Conservation (phyloP, 2,888 invertebrate genomes). For the Drosophila prolongata region DNA sequence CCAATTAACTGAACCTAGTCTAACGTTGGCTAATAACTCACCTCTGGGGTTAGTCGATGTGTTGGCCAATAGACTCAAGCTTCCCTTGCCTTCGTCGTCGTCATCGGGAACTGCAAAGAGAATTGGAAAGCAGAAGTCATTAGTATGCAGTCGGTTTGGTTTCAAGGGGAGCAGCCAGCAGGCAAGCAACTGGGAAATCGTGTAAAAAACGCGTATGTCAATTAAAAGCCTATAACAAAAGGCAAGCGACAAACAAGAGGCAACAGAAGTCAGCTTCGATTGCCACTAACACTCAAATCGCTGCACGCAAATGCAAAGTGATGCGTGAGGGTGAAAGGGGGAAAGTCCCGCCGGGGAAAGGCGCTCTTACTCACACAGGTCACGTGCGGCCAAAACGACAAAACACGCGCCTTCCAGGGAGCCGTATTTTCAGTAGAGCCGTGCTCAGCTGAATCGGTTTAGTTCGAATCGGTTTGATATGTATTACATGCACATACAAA, state of each 20-base stretch:
- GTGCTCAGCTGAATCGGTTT: slow-evolving; percentile 18
- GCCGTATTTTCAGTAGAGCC: slow-evolving; percentile 49
- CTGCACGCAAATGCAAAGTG: slow-evolving; percentile 77
- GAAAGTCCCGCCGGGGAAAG: slow-evolving; percentile 4
- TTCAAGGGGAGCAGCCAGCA: slow-evolving; percentile 36
- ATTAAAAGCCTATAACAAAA: slow-evolving; percentile 74
- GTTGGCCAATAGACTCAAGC: slow-evolving; percentile 65
- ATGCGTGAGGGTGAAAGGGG: slow-evolving; percentile 20
- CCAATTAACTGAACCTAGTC: slow-evolving; percentile 67
- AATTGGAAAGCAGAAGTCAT: slow-evolving; percentile 33
- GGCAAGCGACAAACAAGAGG: slow-evolving; percentile 27
- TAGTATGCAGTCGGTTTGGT: slow-evolving; percentile 65
- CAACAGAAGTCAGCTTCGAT: slow-evolving; percentile 49
- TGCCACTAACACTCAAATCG: slow-evolving; percentile 56
- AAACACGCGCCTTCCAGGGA: slow-evolving; percentile 61
- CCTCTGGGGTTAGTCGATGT: slow-evolving; percentile 36
- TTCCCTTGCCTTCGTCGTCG: slow-evolving; percentile 44
- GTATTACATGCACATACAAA: slow-evolving; percentile 10
- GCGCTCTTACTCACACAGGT: slow-evolving; percentile 66
- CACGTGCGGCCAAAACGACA: slow-evolving; percentile 76
- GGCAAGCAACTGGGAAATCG: slow-evolving; percentile 63
- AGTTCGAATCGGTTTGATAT: slow-evolving; percentile 1
- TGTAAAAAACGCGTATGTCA: slow-evolving; percentile 74
- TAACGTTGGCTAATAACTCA: slow-evolving; percentile 61
- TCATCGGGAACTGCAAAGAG: slow-evolving; percentile 51